Percentiles rank a stretch among this genome's conserved stretches.
phyloP scores from a whole-genome alignment of 2,888 invertebrate species.

The Lutraria lutraria region DNA sequence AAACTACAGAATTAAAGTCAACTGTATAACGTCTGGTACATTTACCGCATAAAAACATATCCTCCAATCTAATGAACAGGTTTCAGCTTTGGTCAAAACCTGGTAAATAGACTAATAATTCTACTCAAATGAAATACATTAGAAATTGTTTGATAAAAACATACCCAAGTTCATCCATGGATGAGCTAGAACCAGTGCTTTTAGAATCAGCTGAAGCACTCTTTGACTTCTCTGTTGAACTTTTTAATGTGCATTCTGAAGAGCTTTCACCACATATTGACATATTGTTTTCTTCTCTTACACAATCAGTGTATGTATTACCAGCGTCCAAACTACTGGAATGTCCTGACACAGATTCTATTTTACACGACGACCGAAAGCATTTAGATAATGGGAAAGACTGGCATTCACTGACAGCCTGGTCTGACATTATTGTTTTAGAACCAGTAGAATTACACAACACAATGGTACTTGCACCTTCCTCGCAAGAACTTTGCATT shows the following conservation, averaged over 20 bases:
- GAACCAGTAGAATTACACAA: not conserved
- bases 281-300: not conserved
- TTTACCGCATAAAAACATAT: too few species aligned
- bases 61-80: too few species aligned
- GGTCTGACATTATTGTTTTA: conserved; percentile 1
- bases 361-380: conserved; percentile 20
- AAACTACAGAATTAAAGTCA: too few species aligned
- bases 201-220: conserved; percentile 24
- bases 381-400: conserved; percentile 21
- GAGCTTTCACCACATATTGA: not conserved
- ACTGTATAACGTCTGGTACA: too few species aligned
- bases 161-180: conserved; percentile 61
- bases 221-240: not conserved
- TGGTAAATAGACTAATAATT: too few species aligned
- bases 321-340: not conserved
- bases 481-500: not conserved
- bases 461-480: not conserved
- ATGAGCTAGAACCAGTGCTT: conserved; percentile 28
- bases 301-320: not conserved
- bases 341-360: conserved; percentile 12
- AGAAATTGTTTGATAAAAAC: too few species aligned
- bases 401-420: not conserved
- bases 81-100: too few species aligned
- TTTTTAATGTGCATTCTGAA: conserved; percentile 9
- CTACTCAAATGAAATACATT: too few species aligned